Conservation (phyloP, 2,113 vertebrate species). For the Acanthisitta chloris region DNA sequence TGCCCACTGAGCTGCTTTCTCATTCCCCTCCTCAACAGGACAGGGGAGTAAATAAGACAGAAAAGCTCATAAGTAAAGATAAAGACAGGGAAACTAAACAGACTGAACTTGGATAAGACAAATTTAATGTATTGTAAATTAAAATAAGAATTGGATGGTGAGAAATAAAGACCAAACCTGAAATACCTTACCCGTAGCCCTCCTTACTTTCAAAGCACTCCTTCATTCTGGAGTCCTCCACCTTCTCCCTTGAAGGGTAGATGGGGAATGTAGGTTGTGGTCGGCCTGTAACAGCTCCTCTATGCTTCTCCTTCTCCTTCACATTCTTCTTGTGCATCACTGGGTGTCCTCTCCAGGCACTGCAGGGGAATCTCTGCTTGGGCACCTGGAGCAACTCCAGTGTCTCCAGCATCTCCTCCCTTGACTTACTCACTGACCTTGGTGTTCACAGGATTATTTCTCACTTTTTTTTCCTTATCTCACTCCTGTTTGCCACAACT, state of each 20-base stretch:
- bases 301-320: not conserved
- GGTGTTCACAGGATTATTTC: not conserved
- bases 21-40: not conserved
- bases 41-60: not conserved
- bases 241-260: not conserved
- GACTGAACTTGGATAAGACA: not conserved
- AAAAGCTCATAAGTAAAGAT: not conserved
- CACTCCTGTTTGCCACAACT: not conserved
- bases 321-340: not conserved
- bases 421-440: accelerated
- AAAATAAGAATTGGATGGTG: not conserved
- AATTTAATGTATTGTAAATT: not conserved
- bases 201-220: not conserved
- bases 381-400: not conserved
- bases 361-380: not conserved
- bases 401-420: not conserved
- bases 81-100: not conserved
- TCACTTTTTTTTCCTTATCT: not conserved
- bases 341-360: not conserved
- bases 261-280: not conserved
- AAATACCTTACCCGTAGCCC: not conserved
- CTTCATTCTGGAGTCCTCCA: not conserved
- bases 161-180: not conserved
- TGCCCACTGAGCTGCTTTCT: not conserved
- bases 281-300: not conserved